Base-by-base conservation (phyloP, 2,113 vertebrate genomes). In the Nannobrachium achirus region DNA sequence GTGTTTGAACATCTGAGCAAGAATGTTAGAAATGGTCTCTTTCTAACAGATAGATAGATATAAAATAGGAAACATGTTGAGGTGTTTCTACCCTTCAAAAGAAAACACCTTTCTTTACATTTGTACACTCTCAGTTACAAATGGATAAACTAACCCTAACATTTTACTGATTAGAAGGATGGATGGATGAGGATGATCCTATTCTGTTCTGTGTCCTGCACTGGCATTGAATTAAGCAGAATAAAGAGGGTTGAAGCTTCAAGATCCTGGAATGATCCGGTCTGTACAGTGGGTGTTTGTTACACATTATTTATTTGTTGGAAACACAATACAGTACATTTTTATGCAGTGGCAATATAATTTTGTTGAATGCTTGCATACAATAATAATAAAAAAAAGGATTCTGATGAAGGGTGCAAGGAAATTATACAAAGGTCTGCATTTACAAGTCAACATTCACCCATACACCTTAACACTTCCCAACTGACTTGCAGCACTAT, bases 171-270 rank as follows among this genome's bases (percentile, higher is more conserved):
- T 15, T 16, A 51, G 41, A 51, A 8, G 42, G 18, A 19, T 38
- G 14, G 38, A 63, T 52, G 25, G 16, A 57, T 25, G 33, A n/a
- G n/a, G n/a, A n/a, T n/a, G 33, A 41, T 59, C 49, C 56, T 60
- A 7, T 76, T 74, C 68, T 83, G 63, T 81, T 67, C 15, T 6
- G 18, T 1, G 50, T 71, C 61, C 56, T 53, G 65, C 20, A 13
- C 63, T 68, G 66, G 68, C 63, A 56, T 60, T 6, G 58, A 46
- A 25, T 44, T 8, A n/a, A 4, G 19, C 78, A 78, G 81, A 89
- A 88, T 89, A 89, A 91, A 90, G 42, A 78, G 20, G 69, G 73
- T 80, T 58, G 41, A 67, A 57, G 57, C 50, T 69, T 82, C 70
- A 59, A 59, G 57, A 59, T 52, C 60, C 15, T 7, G 1, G 6